Percentiles rank a stretch among this genome's conserved stretches.
These are phyloP conservation scores for Tragopan temminckii DNA, from an alignment of 2,797 vertebrate genomes.

Conservation along the genomic window DNA sequence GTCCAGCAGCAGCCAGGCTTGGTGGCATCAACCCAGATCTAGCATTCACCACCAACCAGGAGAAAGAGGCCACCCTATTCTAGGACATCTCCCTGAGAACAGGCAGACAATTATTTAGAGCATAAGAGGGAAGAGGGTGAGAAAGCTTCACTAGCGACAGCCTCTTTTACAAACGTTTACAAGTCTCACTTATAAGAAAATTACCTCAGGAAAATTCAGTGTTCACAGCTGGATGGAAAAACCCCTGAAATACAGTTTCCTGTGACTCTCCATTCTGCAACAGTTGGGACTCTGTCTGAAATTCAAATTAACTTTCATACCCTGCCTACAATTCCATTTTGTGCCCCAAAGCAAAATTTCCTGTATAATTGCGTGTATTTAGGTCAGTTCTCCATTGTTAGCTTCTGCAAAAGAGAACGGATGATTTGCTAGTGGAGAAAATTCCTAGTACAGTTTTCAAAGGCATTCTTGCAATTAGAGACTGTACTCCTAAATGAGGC, in stretches of 20 bases:
- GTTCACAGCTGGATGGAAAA: neutral
- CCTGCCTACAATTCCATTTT: constrained; percentile 55
- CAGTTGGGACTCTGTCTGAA: constrained; percentile 61
- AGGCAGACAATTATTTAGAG: constrained; percentile 27
- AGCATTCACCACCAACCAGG: neutral
- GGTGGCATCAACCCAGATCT: constrained; percentile 32
- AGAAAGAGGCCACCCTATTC: constrained; percentile 29
- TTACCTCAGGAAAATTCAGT: neutral
- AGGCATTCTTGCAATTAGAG: constrained; percentile 66
- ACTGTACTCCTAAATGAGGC: constrained; percentile 36
- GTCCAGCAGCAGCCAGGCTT: constrained; percentile 1
- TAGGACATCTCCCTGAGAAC: neutral
- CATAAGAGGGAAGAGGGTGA: neutral
- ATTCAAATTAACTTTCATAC: constrained; percentile 71
- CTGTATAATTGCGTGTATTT: constrained; percentile 74
- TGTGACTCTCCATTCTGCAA: constrained; percentile 49
- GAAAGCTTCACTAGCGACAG: neutral
- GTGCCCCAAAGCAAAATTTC: constrained; percentile 72
- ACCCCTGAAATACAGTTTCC: neutral
- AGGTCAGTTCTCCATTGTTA: constrained; percentile 72
- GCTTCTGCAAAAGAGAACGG: constrained; percentile 54
- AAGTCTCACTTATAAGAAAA: neutral
- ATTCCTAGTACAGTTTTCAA: constrained; percentile 58
- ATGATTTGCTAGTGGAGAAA: constrained; percentile 59
- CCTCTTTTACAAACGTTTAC: neutral